Base-by-base conservation (phyloP, 2,113 vertebrate genomes). In the Eptesicus fuscus region DNA sequence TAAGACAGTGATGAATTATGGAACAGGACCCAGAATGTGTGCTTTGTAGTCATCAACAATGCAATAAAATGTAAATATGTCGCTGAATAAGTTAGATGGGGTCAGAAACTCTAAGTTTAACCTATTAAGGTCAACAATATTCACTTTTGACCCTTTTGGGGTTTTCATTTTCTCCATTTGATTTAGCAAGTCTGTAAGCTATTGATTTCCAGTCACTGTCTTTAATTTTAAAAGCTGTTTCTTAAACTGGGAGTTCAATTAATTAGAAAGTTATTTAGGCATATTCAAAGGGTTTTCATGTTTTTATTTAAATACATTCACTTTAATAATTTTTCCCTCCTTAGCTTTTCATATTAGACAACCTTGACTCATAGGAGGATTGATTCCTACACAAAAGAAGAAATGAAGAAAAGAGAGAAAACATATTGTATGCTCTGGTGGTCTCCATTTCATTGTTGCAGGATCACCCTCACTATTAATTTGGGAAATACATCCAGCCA, bases 231-330 rank as follows among this genome's bases (percentile, higher is more conserved):
- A 80, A 94, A 70, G 17, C 10, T 23, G 5, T 76, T 92, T 56
- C 42, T 92, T 65, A 84, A 94, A 35, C 7, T 70, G 18, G 25
- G 30, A 83, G 8, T 2, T 51, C 83, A 74, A 14, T 1, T 84
- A 7, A 91, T n/a, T 11, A 91, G 63, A 94, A 91, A 92, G 88
- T 51, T 73, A 77, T 35, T 30, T 71, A 96, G 61, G 20, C 23
- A n/a, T 17, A 82, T 56, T 40, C 18, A 59, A 51, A 3, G 53
- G 4, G 9, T 76, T 90, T 84, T 37, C 32, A 0, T 77, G 80
- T 93, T 13, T 53, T 49, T 79, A 13, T n/a, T 80, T 61, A 88
- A 84, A 47, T 85, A 85, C 35, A 53, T 5, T 4, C 11, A 73
- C 5, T 73, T 61, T 83, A 51, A 47, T 56, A 76, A 44, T 35